Conservation (phyloP, 1,140 invertebrate genomes). For the Anoplolepis gracilipes region DNA sequence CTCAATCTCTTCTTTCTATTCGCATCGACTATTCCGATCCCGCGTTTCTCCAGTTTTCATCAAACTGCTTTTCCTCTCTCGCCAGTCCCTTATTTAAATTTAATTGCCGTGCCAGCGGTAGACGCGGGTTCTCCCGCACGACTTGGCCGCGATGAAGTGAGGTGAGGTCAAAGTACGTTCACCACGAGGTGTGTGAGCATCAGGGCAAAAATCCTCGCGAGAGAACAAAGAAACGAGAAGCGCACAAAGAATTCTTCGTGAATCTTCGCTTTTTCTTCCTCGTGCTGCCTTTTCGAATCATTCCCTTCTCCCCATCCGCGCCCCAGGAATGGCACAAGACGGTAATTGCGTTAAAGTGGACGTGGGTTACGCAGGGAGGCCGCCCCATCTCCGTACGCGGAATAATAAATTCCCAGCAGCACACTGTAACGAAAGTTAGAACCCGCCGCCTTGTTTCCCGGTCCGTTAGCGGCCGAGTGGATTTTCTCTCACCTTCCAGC, state of each 20-base stretch:
- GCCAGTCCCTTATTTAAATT: slow-evolving; percentile 51
- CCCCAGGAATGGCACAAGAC: slow-evolving; percentile 44
- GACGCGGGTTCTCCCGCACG: neutral
- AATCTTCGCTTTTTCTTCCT: neutral
- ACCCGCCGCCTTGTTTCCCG: slow-evolving; percentile 78
- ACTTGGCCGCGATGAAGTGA: neutral
- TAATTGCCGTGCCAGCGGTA: slow-evolving; percentile 22
- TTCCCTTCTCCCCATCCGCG: neutral
- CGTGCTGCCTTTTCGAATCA: neutral
- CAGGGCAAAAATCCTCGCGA: slow-evolving; percentile 31
- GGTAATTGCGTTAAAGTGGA: slow-evolving; percentile 83
- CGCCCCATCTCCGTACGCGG: slow-evolving; percentile 73
- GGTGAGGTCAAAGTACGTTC: slow-evolving; percentile 27
- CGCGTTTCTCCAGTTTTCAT: slow-evolving; percentile 35
- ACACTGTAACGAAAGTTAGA: slow-evolving; percentile 80
- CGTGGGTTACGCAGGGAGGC: slow-evolving; percentile 79
- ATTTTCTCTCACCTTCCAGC: slow-evolving; percentile 30
- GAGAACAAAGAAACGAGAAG: slow-evolving; percentile 46
- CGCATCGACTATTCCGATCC: slow-evolving; percentile 11
- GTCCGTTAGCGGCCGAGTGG: slow-evolving; percentile 75
- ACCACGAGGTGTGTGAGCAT: neutral
- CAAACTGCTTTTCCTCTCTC: slow-evolving; percentile 12
- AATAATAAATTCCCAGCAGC: slow-evolving; percentile 82
- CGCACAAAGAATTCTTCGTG: slow-evolving; percentile 47
- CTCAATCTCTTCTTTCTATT: slow-evolving; percentile 17